Conservation (phyloP, 2,888 invertebrate species). For the Agonum fuliginosum region DNA sequence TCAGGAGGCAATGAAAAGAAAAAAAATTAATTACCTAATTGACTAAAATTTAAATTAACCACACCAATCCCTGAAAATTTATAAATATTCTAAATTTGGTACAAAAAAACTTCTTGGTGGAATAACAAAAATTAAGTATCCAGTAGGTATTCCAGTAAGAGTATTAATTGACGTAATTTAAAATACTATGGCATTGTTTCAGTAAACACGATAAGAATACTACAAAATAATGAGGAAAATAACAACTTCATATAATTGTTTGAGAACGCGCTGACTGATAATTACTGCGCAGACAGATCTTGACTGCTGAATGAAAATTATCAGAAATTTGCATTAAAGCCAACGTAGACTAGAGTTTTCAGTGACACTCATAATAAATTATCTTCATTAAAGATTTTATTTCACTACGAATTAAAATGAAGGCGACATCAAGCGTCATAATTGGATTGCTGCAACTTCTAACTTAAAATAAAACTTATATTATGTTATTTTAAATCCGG, state of each 20-base stretch:
- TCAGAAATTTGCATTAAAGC: background rate
- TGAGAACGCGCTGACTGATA: background rate
- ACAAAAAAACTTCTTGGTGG: too few species aligned
- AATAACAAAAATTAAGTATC: too few species aligned
- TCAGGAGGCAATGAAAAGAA: too few species aligned
- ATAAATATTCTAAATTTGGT: too few species aligned
- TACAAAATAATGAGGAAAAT: constrained; percentile 10
- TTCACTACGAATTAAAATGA: background rate
- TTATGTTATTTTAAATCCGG: too few species aligned
- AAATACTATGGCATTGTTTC: background rate
- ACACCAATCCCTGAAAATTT: too few species aligned
- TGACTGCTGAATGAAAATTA: background rate
- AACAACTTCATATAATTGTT: constrained; percentile 4
- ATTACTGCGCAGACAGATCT: background rate
- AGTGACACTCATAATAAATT: background rate
- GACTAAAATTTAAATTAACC: too few species aligned
- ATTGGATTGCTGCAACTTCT: background rate
- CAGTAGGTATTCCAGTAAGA: too few species aligned
- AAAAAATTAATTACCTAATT: too few species aligned
- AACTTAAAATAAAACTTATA: too few species aligned
- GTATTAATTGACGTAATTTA: background rate
- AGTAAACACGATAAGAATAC: background rate
- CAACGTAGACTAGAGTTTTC: background rate
- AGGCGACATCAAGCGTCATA: background rate
- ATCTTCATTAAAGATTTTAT: background rate